Conservation (phyloP, 2,113 vertebrate genomes). For the Pipra filicauda region DNA sequence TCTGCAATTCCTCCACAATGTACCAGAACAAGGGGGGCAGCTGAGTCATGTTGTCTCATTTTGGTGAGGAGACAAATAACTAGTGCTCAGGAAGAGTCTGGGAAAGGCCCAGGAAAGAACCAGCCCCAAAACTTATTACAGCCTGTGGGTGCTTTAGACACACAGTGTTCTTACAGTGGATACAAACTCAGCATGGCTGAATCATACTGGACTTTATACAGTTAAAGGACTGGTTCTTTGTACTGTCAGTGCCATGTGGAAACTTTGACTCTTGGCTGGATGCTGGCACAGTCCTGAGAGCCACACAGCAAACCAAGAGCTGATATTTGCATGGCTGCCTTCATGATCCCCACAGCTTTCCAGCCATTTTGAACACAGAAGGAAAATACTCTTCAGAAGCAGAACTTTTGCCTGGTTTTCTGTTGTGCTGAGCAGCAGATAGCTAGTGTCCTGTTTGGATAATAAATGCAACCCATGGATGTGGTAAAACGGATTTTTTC, state of each 20-base stretch:
- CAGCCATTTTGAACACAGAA: background rate
- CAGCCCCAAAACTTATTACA: background rate
- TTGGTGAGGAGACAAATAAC: background rate
- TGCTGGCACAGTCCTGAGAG: background rate
- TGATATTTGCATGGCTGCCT: background rate
- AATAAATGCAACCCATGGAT: background rate
- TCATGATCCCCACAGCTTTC: accelerated
- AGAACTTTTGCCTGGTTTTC: background rate
- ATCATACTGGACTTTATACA: background rate
- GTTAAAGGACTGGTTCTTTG: background rate
- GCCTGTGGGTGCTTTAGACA: background rate
- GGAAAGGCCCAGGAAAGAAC: background rate
- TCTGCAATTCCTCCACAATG: background rate
- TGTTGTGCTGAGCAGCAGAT: background rate
- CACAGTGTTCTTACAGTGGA: background rate
- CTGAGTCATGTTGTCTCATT: background rate
- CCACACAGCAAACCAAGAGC: background rate
- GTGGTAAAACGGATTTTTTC: background rate
- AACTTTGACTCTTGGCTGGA: background rate
- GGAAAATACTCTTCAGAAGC: background rate
- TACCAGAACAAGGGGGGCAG: background rate
- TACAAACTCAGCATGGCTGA: background rate
- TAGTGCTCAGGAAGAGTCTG: background rate
- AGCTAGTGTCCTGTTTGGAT: background rate
- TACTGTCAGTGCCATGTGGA: background rate